Percentiles rank a stretch among this genome's conserved stretches.
Conservation (phyloP, 2,113 vertebrate genomes). For the Elaphurus davidianus region DNA sequence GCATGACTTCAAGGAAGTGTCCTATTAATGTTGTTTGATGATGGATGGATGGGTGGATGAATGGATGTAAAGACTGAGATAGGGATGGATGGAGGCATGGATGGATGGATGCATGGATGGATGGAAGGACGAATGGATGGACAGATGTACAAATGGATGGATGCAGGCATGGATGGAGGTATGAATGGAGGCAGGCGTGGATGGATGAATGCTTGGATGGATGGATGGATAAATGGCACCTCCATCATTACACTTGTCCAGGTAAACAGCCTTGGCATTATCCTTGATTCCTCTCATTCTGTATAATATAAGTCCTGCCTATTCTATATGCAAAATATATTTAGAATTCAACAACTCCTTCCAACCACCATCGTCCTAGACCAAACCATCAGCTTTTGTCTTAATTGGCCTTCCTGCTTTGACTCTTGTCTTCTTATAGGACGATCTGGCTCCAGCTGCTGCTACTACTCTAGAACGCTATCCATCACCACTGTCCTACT, state of each 20-base stretch:
- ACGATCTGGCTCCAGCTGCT: not conserved
- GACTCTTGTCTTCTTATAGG: not conserved
- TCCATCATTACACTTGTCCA: not conserved
- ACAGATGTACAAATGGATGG: not conserved
- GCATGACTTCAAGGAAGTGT: not conserved
- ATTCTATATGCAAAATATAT: not conserved
- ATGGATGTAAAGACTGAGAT: too few relatives aligned
- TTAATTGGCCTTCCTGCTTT: not conserved
- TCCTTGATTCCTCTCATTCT: not conserved
- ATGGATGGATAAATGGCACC: not conserved
- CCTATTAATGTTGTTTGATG: not conserved
- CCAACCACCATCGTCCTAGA: not conserved
- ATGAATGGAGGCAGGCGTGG: not conserved
- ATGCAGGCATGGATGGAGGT: not conserved
- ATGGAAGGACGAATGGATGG: not conserved
- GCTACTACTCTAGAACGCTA: not conserved
- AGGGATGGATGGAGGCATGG: too few relatives aligned
- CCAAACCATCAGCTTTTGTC: not conserved
- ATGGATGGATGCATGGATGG: not conserved
- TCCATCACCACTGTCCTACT: not conserved
- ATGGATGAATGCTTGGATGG: not conserved
- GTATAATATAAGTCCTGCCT: not conserved
- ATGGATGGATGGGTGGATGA: not conserved
- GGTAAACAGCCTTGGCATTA: not conserved
- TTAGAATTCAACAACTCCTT: not conserved